Base-by-base conservation (phyloP, 2,888 invertebrate species). In the Brachypalpus laphriformis region DNA sequence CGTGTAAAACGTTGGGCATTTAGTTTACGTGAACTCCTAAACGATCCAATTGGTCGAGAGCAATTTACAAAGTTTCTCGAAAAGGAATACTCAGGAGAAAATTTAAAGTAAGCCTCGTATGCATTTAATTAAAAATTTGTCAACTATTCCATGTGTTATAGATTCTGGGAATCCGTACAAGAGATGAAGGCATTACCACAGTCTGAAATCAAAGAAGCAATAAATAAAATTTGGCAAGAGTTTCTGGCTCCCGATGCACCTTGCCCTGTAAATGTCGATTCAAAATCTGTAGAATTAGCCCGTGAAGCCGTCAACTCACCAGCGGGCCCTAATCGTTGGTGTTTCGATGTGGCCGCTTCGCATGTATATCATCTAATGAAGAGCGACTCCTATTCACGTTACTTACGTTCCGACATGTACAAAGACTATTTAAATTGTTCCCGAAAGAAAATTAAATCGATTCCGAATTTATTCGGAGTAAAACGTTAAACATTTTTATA, bases 311-410 rank as follows among this genome's bases (percentile, higher is more conserved):
- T 97, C 92, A 90, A 90, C 72, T 89, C 91, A 1, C 87, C 90
- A 3, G 95, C 94, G 88, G 95, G 94, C 85, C 95, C 97, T 0
- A 98, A 98, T 91, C 94, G 98, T 89, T 98, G 98, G 95, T 97
- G 97, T 89, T 99, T 99, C 92, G 99, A 99, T 91, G 97, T 98
- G 90, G 99, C 99, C 70, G 98, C 98, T 92, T 98, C 98, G 6
- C 99, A 99, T 93, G 99, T 99, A 42, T 99, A 99, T 92, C 98
- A 99, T 90, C 93, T 99, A 88, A 99, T 99, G 99, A 99, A 99
- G 92, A 98, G 98, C 87, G 99, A 99, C 93, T 98, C 98, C 90
- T 99, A 99, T 91, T 98, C 98, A 70, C 94, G 99, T 88, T 99
- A 99, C 91, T 93, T 99, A 68, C 95, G 99, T 87, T 99, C 99